Percentiles rank a stretch among this genome's conserved stretches.
Evolutionary conservation across 37 sponge, comb jelly and placozoan genomes (phyloP).

Genomic region (Cliona cf. orientalis): DNA sequence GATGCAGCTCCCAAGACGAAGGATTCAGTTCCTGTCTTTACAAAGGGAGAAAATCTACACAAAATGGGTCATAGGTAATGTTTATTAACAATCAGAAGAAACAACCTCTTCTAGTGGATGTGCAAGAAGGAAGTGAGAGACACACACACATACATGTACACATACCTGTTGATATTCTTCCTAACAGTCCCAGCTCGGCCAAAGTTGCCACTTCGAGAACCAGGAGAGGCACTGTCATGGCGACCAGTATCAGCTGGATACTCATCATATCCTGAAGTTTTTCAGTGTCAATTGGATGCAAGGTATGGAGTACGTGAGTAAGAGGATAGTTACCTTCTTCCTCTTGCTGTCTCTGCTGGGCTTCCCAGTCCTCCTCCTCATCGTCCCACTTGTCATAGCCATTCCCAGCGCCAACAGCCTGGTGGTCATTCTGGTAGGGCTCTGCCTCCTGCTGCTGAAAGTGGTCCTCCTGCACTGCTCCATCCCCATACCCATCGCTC

Average conservation of each 20-base stretch:
- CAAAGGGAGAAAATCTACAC: slow-evolving; percentile 91
- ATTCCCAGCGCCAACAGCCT: background rate
- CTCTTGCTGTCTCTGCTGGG: background rate
- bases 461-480: slow-evolving; percentile 10
- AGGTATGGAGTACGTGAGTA: too few species aligned
- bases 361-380: slow-evolving; percentile 59
- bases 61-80: too few species aligned
- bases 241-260: background rate
- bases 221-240: slow-evolving; percentile 7
- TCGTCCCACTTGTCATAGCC: slow-evolving; percentile 15
- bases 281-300: too few species aligned
- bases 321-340: too few species aligned
- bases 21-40: slow-evolving; percentile 90
- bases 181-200: slow-evolving; percentile 70
- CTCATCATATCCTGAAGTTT: too few species aligned
- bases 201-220: background rate
- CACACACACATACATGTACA: background rate
- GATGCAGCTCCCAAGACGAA: slow-evolving; percentile 74
- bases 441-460: background rate
- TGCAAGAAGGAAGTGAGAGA: slow-evolving; percentile 7
- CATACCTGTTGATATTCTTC: slow-evolving; percentile 85
- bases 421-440: background rate
- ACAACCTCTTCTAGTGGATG: too few species aligned
- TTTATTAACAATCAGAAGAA: too few species aligned
- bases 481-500: background rate